Evolutionary conservation across 2,797 vertebrate species (phyloP).

Genomic region (Lacerta viridis): DNA sequence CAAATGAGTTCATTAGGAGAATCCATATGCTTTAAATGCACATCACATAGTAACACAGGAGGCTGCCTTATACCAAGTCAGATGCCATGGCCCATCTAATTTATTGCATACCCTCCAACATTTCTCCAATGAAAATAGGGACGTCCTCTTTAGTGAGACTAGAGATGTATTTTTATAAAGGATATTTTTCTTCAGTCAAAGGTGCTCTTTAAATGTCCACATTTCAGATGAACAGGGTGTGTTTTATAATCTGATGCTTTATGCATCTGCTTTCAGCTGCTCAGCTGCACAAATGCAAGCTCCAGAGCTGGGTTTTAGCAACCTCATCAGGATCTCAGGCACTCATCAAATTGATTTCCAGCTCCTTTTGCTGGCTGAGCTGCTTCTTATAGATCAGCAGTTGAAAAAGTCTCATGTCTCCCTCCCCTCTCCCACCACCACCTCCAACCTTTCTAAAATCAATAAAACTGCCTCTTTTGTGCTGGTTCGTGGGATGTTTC

Average conservation of each 20-base stretch:
- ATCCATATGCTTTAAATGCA: too few species aligned
- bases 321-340: background rate
- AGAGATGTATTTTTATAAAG: too few species aligned
- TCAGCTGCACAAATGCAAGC: background rate
- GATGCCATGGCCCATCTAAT: too few species aligned
- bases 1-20: too few species aligned
- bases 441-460: background rate
- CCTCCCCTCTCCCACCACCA: rapidly evolving
- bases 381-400: constrained; percentile 30
- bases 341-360: rapidly evolving
- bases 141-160: too few species aligned
- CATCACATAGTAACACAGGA: too few species aligned
- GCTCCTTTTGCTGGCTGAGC: rapidly evolving
- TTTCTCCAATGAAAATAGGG: too few species aligned
- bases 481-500: constrained; percentile 37
- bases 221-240: background rate
- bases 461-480: constrained; percentile 29
- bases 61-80: too few species aligned
- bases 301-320: background rate
- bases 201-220: too few species aligned
- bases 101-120: too few species aligned
- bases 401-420: constrained; percentile 22
- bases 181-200: too few species aligned
- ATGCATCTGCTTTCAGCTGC: background rate
- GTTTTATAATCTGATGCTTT: background rate